Conservation (phyloP, 2,113 vertebrate species). For the Siphamia tubifer region DNA sequence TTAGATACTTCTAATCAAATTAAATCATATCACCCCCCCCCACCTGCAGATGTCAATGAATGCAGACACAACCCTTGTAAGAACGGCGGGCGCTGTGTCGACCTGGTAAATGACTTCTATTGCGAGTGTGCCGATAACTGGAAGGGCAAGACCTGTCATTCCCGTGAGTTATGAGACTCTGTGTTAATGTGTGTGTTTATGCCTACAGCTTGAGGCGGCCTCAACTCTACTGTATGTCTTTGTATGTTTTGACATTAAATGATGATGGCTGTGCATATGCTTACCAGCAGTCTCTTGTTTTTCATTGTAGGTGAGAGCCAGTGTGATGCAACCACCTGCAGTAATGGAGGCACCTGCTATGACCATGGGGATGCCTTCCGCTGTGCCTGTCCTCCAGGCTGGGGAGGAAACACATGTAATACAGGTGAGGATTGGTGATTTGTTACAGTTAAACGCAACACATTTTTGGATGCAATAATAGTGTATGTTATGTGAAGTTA, state of each 20-base stretch:
- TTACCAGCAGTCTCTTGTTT: not conserved
- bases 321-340: constrained; percentile 92
- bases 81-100: constrained; percentile 89
- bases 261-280: not conserved
- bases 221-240: not conserved
- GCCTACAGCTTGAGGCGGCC: not conserved
- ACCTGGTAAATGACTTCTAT: constrained; percentile 94
- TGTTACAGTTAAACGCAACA: too few relatives aligned
- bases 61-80: constrained; percentile 93
- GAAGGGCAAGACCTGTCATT: constrained; percentile 99
- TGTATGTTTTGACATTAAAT: not conserved
- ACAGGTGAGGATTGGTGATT: constrained; percentile 77
- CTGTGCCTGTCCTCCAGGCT: constrained; percentile 89
- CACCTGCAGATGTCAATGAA: constrained; percentile 91
- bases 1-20: not conserved
- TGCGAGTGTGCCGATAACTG: constrained; percentile 90
- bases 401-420: constrained; percentile 92
- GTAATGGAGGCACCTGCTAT: constrained; percentile 93
- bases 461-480: too few relatives aligned
- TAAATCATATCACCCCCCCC: not conserved
- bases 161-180: constrained; percentile 82
- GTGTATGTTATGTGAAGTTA: too few relatives aligned
- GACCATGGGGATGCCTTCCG: constrained; percentile 91
- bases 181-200: constrained; percentile 36
- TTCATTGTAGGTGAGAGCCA: constrained; percentile 85